Percentiles rank a stretch among this genome's conserved stretches.
Evolutionary conservation across 1,140 invertebrate genomes (phyloP).

Genomic region (Drosophila orena): DNA sequence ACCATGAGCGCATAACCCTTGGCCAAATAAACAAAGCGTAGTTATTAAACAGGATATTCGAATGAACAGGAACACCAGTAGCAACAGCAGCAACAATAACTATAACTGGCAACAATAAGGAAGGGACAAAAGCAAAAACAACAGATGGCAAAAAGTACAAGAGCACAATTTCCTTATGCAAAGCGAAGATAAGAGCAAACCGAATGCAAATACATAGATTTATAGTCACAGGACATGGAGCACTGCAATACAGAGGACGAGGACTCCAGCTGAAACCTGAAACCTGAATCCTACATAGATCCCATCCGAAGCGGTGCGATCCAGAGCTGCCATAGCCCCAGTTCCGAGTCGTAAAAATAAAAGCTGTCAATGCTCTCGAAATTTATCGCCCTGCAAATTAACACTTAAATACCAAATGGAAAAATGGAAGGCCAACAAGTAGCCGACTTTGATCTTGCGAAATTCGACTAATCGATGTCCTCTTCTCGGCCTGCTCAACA

Average conservation of each 20-base stretch:
- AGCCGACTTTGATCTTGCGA: background rate
- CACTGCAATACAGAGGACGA: slow-evolving; percentile 9
- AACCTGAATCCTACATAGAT: slow-evolving; percentile 3
- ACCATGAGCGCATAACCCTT: slow-evolving; percentile 57
- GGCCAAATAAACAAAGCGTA: slow-evolving; percentile 72
- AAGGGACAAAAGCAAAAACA: slow-evolving; percentile 51
- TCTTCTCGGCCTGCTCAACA: background rate
- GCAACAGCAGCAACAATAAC: slow-evolving; percentile 21
- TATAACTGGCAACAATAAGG: slow-evolving; percentile 12
- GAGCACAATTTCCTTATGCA: slow-evolving; percentile 80
- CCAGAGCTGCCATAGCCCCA: slow-evolving; percentile 52
- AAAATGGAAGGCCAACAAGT: slow-evolving; percentile 31
- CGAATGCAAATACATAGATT: slow-evolving; percentile 82
- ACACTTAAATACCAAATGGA: slow-evolving; percentile 69
- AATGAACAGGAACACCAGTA: slow-evolving; percentile 65
- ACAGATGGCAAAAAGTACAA: slow-evolving; percentile 69
- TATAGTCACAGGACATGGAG: slow-evolving; percentile 51
- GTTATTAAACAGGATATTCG: slow-evolving; percentile 80
- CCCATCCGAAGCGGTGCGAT: slow-evolving; percentile 33
- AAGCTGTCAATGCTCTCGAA: slow-evolving; percentile 78
- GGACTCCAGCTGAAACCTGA: background rate
- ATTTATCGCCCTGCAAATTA: slow-evolving; percentile 80
- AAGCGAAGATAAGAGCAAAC: slow-evolving; percentile 74
- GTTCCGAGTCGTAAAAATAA: slow-evolving; percentile 72
- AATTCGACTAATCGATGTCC: background rate